Evolutionary conservation across 2,113 vertebrate species (phyloP).

Genomic region (Sapajus apella): DNA sequence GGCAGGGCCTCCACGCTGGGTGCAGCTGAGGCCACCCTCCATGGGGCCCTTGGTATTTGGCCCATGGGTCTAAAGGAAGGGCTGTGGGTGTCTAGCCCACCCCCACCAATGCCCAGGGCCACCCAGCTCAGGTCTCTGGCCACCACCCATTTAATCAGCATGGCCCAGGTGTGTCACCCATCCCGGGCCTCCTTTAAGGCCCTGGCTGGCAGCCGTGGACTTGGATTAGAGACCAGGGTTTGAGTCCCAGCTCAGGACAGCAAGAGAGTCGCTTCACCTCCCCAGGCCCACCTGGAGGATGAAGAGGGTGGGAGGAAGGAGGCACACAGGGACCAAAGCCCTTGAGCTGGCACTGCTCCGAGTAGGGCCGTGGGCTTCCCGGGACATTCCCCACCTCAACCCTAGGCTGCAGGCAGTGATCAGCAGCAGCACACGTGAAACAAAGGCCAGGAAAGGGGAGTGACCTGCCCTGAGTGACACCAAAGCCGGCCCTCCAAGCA

Average conservation of each 20-base stretch:
- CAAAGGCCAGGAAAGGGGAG: no score
- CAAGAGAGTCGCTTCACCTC: no score
- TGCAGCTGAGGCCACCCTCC: not conserved
- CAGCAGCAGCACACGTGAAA: not conserved
- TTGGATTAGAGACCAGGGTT: not conserved
- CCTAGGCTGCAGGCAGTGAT: rapidly evolving
- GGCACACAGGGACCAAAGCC: rapidly evolving
- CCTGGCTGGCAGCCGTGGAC: not conserved
- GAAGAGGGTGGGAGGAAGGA: not conserved
- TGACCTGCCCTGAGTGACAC: not conserved
- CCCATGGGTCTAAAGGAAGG: not conserved
- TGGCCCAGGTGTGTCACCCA: no score
- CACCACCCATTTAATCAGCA: no score
- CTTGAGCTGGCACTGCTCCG: not conserved
- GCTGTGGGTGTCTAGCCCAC: not conserved
- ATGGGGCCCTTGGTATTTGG: not conserved
- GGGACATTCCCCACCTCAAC: not conserved
- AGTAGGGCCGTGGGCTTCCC: rapidly evolving
- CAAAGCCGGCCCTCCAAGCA: not conserved
- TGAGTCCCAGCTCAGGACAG: not conserved
- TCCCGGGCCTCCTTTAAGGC: not conserved
- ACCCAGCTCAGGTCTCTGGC: not conserved
- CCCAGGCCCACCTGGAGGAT: not conserved
- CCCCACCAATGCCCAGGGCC: not conserved
- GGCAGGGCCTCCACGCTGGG: not conserved